Percentiles rank a stretch among this genome's conserved stretches.
Conservation (phyloP, 1,140 invertebrate species). For the Chymomyza costata region DNA sequence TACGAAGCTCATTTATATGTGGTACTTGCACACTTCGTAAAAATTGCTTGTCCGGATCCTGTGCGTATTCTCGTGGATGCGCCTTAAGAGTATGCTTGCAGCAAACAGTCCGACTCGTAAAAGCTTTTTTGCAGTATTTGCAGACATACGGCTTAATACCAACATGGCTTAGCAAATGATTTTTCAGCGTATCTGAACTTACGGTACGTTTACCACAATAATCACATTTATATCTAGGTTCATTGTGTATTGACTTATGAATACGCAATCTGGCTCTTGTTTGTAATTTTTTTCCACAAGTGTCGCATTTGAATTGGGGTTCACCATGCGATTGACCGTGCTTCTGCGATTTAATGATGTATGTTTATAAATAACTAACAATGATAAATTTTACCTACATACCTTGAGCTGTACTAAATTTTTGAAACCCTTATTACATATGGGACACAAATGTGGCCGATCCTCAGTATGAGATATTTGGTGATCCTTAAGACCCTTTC, state of each 20-base stretch:
- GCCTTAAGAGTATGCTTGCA: slow-evolving; percentile 76
- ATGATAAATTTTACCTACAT: neutral
- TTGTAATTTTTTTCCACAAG: slow-evolving; percentile 76
- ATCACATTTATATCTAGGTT: slow-evolving; percentile 70
- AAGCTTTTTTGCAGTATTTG: slow-evolving; percentile 75
- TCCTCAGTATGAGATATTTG: too few relatives aligned
- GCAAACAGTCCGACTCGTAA: slow-evolving; percentile 76
- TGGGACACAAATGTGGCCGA: slow-evolving; percentile 33
- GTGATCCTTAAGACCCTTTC: too few relatives aligned
- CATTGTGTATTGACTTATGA: slow-evolving; percentile 76
- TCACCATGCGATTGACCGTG: slow-evolving; percentile 72
- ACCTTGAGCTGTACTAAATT: slow-evolving; percentile 42
- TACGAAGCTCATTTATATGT: slow-evolving; percentile 61
- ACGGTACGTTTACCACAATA: slow-evolving; percentile 61
- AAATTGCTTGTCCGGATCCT: slow-evolving; percentile 27
- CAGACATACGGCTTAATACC: slow-evolving; percentile 76
- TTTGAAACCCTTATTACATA: slow-evolving; percentile 41
- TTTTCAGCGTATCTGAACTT: slow-evolving; percentile 74
- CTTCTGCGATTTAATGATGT: too few relatives aligned
- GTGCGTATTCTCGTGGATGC: slow-evolving; percentile 72
- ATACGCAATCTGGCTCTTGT: slow-evolving; percentile 75
- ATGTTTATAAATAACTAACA: neutral
- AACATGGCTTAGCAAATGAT: slow-evolving; percentile 74
- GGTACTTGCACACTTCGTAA: slow-evolving; percentile 47
- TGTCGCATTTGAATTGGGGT: slow-evolving; percentile 74